These are phyloP conservation scores for Cephus pygmeus DNA, from an alignment of 2,888 invertebrate genomes.

Conservation along the genomic window DNA sequence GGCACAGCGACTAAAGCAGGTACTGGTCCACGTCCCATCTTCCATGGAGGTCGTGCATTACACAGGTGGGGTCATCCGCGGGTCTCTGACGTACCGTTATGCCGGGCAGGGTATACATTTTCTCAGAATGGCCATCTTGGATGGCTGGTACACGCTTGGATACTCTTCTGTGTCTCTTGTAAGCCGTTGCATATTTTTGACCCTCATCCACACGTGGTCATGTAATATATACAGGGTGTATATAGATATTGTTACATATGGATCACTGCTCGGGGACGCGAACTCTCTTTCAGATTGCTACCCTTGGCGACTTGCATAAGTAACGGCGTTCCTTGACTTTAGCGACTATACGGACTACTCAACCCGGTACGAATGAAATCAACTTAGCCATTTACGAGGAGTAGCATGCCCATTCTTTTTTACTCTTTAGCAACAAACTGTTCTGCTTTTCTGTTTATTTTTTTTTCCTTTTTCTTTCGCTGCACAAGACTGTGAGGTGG, in stretches of 20 bases:
- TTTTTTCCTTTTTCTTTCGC: not conserved
- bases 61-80: conserved; percentile 60
- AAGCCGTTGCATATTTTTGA: conserved; percentile 32
- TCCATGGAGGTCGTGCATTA: conserved; percentile 56
- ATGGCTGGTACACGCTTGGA: conserved; percentile 8
- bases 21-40: conserved; percentile 19
- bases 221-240: not conserved
- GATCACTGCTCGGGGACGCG: not conserved
- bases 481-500: not conserved
- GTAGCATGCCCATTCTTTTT: not conserved
- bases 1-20: conserved; percentile 13
- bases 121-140: conserved; percentile 40
- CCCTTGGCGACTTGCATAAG: not conserved
- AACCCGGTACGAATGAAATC: not conserved
- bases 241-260: not conserved
- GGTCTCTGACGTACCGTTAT: conserved; percentile 59
- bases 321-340: not conserved
- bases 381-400: not conserved
- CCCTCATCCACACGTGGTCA: conserved; percentile 17
- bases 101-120: conserved; percentile 47
- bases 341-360: not conserved
- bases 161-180: conserved; percentile 11
- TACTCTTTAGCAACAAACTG: not conserved
- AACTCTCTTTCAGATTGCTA: not conserved
- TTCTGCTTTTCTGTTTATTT: not conserved